Base-by-base conservation (phyloP, 2,113 vertebrate genomes). In the Dicrurus megarhynchus region DNA sequence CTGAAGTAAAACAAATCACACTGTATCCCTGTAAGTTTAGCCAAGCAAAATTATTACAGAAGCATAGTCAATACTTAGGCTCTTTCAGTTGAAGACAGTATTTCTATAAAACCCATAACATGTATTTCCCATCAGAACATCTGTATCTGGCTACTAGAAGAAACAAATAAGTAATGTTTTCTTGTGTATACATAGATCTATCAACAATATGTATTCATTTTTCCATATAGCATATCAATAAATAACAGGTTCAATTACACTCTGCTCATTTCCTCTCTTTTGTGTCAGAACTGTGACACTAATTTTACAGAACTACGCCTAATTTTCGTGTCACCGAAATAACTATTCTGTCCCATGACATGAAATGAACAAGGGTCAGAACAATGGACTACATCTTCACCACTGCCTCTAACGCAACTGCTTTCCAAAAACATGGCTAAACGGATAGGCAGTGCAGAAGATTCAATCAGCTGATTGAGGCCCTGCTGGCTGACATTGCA, bases 381-480 rank as follows among this genome's bases (percentile, higher is more conserved):
- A 37, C n/a, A 59, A 59, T n/a, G 10, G 23, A 26, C 6, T 49
- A 80, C 7, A 13, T 11, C 20, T 60, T 80, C 64, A 70, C 3
- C 0, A 0, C 10, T 64, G 11, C 16, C 27, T 73, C 13, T 70
- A 80, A 41, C 1, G 3, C 11, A 69, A 37, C 4, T 9, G 8
- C 11, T 61, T 75, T 49, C 47, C 42, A 67, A 84, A 93, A 69
- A 18, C 0, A 0, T 35, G 5, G 7, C 15, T 77, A 65, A 73
- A 79, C 13, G 7, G 11, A 42, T 26, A 57, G 32, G 35, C 26
- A 70, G 33, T 3, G 13, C 9, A 39, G 42, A 63, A 70, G 20
- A 16, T n/a, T 80, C 71, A 42, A 26, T 39, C 2, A 4, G 9
- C 16, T 89, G 73, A 89, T 55, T 18, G 21, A 50, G 16, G 18